Conservation (phyloP, 1,140 invertebrate species). For the Drosophila bipectinata region DNA sequence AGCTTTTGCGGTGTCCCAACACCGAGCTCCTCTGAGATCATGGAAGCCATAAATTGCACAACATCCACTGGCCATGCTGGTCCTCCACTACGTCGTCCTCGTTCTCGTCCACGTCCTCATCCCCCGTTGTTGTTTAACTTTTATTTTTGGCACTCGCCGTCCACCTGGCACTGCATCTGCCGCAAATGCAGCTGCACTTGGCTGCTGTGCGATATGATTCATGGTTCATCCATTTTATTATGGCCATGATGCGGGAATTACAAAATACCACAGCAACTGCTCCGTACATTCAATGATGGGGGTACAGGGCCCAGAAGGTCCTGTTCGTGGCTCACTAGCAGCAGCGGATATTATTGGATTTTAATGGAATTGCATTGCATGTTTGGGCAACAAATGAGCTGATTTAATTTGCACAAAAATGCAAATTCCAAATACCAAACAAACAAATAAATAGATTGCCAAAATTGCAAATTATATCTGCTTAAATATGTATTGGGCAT, state of each 20-base stretch:
- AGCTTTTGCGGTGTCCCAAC: conserved; percentile 24
- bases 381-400: conserved; percentile 2
- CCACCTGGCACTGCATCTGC: conserved; percentile 32
- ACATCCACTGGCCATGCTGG: conserved; percentile 22
- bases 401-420: not conserved
- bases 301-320: not conserved
- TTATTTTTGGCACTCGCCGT: conserved; percentile 27
- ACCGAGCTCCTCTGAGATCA: conserved; percentile 21
- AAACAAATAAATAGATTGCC: conserved; percentile 1
- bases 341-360: conserved; percentile 25
- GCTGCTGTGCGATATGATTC: conserved; percentile 26
- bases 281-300: conserved; percentile 3
- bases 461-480: not conserved
- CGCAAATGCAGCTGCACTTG: conserved; percentile 10
- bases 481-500: too few species aligned
- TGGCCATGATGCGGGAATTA: conserved; percentile 39
- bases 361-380: conserved; percentile 35
- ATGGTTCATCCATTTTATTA: conserved; percentile 26
- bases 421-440: not conserved
- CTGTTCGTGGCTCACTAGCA: not conserved
- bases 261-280: conserved; percentile 15
- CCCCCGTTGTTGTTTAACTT: conserved; percentile 35
- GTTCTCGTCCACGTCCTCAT: not conserved
- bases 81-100: not conserved
- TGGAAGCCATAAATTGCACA: conserved; percentile 43